Base-by-base conservation (phyloP, 2,113 vertebrate species). In the Boulengeromyrus knoepffleri region DNA sequence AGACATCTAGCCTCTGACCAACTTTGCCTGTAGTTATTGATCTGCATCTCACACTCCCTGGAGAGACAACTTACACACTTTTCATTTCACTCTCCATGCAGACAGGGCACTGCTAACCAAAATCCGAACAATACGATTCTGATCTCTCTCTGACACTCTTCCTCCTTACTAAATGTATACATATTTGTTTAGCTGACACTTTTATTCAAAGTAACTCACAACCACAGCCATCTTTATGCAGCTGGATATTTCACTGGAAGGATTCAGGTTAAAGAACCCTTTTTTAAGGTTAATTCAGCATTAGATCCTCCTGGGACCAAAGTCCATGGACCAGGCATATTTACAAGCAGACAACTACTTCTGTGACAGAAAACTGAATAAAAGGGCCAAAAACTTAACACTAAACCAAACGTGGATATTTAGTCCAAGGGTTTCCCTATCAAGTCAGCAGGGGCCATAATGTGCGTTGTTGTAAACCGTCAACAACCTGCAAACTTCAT, bases 11-110 rank as follows among this genome's bases (percentile, higher is more conserved):
- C 83, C 91, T 90, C 89, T 90, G 89, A 92, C 90, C 92, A 53
- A 90, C 89, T 93, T 92, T 91, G 90, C 74, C 49, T 91, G 77
- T 87, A 89, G 83, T 87, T 86, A 90, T 90, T 90, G 92, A 91
- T 92, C 85, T 90, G 77, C 88, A 89, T 90, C 62, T 90, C 62
- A 80, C 90, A 53, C 56, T 90, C 88, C 42, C 42, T 31, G 31
- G 45, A 42, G 36, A 70, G 86, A 89, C 87, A 86, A 49, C 13
- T 45, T 9, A 49, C 45, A 46, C 62, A 39, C 31, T 12, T 77
- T 49, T 90, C 39, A 42, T 56, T 36, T 53, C 49, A 27, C 6
- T 52, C 6, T 49, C 49, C 47, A 53, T n/a, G 58, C 80, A 31
- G 45, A 87, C 62, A 42, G n/a, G 58, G 15, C 17, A 27, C 15